These are phyloP conservation scores for Heliothis virescens DNA, from an alignment of 1,140 invertebrate species.

Conservation along the genomic window DNA sequence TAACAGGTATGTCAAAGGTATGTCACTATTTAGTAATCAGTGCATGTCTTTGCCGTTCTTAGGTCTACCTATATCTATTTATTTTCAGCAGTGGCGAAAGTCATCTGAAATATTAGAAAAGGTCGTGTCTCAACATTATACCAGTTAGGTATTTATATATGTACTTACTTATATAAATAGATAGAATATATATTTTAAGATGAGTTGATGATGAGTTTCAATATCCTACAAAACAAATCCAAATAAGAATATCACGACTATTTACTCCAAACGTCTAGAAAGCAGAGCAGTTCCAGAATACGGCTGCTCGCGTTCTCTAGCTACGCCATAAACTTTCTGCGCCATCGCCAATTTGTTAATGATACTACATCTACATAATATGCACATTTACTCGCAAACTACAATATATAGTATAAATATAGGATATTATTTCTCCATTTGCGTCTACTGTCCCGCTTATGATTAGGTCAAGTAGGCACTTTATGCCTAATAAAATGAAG, in stretches of 20 bases:
- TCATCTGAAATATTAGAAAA: too few relatives aligned
- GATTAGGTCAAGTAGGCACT: slow-evolving; percentile 18
- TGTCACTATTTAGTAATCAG: too few relatives aligned
- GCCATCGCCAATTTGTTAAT: slow-evolving; percentile 77
- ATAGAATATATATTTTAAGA: too few relatives aligned
- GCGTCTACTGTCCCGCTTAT: neutral
- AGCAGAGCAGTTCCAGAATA: slow-evolving; percentile 18
- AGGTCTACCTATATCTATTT: too few relatives aligned
- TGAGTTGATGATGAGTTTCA: too few relatives aligned
- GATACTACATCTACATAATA: slow-evolving; percentile 68
- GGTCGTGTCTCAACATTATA: too few relatives aligned
- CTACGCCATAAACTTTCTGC: slow-evolving; percentile 56
- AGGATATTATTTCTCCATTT: slow-evolving; percentile 19
- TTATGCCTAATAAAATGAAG: slow-evolving; percentile 5
- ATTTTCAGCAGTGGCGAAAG: too few relatives aligned
- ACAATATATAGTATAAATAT: slow-evolving; percentile 42
- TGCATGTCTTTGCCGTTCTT: too few relatives aligned
- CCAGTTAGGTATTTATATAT: too few relatives aligned
- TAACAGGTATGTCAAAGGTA: too few relatives aligned
- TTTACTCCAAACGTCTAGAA: neutral
- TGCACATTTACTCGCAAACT: slow-evolving; percentile 63
- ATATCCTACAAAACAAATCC: neutral
- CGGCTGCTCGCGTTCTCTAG: slow-evolving; percentile 17
- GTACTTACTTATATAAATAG: too few relatives aligned
- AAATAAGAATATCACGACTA: neutral